These are phyloP conservation scores for Trichogramma evanescens DNA, from an alignment of 2,888 invertebrate species.

Conservation along the genomic window DNA sequence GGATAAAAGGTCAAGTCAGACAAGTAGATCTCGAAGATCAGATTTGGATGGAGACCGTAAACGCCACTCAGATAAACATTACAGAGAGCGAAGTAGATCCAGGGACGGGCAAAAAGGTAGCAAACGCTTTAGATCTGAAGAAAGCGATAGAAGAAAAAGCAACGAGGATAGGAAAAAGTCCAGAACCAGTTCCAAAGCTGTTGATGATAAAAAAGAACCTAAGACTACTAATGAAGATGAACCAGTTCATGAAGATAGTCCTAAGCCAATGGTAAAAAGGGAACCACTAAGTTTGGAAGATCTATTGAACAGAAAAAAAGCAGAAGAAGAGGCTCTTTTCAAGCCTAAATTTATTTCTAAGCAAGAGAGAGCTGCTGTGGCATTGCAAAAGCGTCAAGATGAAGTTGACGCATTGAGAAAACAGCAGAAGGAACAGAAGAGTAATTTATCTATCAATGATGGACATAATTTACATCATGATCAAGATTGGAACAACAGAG, in stretches of 20 bases:
- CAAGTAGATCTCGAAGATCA: conserved; percentile 49
- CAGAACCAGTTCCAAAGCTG: conserved; percentile 44
- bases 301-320: conserved; percentile 87
- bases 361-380: conserved; percentile 86
- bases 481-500: conserved; percentile 47
- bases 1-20: conserved; percentile 49
- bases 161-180: conserved; percentile 40
- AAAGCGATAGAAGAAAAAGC: conserved; percentile 32
- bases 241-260: conserved; percentile 38
- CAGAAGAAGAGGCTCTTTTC: conserved; percentile 85
- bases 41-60: conserved; percentile 39
- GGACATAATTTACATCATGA: conserved; percentile 42
- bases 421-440: conserved; percentile 60
- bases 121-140: conserved; percentile 39
- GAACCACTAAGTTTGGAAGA: conserved; percentile 96
- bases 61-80: conserved; percentile 48
- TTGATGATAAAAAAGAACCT: too few relatives aligned
- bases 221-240: conserved; percentile 43
- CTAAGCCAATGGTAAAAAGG: conserved; percentile 48
- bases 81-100: conserved; percentile 36
- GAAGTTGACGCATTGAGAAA: conserved; percentile 80
- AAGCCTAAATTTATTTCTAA: conserved; percentile 97
- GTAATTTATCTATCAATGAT: conserved; percentile 31
- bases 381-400: conserved; percentile 80
- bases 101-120: conserved; percentile 38